Evolutionary conservation across 35 echinoderm and acorn worm genomes (phyloP).

Genomic region (Heliocidaris tuberculata): DNA sequence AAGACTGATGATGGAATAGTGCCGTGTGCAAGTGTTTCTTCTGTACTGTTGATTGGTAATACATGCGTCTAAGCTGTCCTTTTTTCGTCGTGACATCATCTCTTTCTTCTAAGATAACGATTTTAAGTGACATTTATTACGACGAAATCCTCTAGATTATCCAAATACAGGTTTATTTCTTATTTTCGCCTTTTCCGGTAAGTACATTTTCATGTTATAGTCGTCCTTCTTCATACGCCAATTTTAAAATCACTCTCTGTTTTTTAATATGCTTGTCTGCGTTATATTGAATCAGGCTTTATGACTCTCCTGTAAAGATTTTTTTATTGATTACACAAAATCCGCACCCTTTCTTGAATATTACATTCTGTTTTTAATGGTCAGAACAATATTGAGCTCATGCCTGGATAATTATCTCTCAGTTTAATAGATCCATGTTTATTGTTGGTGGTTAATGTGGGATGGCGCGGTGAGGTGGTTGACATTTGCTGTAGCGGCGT

Average conservation of each 20-base stretch:
- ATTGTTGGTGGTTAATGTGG: background rate
- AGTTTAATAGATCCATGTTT: background rate
- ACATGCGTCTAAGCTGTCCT: background rate
- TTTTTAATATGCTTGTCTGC: too few species aligned
- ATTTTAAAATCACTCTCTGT: background rate
- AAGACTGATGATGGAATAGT: background rate
- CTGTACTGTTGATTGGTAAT: background rate
- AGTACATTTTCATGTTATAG: background rate
- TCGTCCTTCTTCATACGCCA: background rate
- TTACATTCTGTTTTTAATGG: background rate
- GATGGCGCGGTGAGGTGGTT: background rate
- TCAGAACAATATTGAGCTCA: background rate
- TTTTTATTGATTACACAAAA: too few species aligned
- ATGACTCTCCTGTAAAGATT: too few species aligned
- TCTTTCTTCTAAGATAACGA: background rate
- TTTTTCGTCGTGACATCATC: background rate
- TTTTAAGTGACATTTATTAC: background rate
- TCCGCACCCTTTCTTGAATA: background rate
- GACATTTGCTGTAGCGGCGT: background rate
- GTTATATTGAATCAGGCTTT: too few species aligned
- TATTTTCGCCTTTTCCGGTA: background rate
- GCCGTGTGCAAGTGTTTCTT: background rate
- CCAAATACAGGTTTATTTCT: background rate
- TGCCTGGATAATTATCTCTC: background rate
- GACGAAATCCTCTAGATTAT: background rate